Evolutionary conservation across 1,140 invertebrate genomes (phyloP).

Genomic region (Rhizoglyphus robini): DNA sequence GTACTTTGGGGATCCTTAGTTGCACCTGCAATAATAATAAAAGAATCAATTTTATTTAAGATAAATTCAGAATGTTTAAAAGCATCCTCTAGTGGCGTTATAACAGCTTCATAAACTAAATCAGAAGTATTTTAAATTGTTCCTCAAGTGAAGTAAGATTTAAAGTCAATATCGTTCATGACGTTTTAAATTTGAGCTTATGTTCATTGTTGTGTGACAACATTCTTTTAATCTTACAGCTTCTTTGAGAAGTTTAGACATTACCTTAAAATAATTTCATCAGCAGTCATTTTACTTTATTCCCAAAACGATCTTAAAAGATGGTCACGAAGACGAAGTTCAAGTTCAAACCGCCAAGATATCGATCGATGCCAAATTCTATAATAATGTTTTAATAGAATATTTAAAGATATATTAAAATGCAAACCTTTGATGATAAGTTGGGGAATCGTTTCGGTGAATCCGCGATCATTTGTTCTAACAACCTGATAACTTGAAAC

Average conservation of each 20-base stretch:
- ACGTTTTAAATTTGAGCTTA: conserved; percentile 88
- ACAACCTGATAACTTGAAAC: conserved; percentile 77
- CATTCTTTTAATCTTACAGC: conserved; percentile 86
- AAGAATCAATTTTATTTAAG: conserved; percentile 44
- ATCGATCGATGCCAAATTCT: conserved; percentile 46
- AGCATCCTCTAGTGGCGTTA: conserved; percentile 65
- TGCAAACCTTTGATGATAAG: conserved; percentile 73
- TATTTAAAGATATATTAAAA: conserved; percentile 51
- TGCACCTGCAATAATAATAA: conserved; percentile 86
- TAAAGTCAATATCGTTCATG: conserved; percentile 88
- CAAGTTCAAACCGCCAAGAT: conserved; percentile 87
- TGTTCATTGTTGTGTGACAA: conserved; percentile 85
- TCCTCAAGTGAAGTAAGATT: conserved; percentile 62
- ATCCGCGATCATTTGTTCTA: conserved; percentile 73
- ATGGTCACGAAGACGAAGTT: conserved; percentile 70
- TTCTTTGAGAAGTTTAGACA: conserved; percentile 94
- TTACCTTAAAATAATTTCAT: conserved; percentile 61
- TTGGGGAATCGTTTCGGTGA: conserved; percentile 73
- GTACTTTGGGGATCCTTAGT: conserved; percentile 83
- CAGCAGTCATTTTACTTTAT: conserved; percentile 54
- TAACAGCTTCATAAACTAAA: conserved; percentile 58
- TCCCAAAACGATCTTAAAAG: conserved; percentile 75
- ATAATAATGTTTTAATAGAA: conserved; percentile 18
- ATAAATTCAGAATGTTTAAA: conserved; percentile 61
- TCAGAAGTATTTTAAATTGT: conserved; percentile 70